Base-by-base conservation (phyloP, 2,888 invertebrate genomes). In the Aphrophora alni region DNA sequence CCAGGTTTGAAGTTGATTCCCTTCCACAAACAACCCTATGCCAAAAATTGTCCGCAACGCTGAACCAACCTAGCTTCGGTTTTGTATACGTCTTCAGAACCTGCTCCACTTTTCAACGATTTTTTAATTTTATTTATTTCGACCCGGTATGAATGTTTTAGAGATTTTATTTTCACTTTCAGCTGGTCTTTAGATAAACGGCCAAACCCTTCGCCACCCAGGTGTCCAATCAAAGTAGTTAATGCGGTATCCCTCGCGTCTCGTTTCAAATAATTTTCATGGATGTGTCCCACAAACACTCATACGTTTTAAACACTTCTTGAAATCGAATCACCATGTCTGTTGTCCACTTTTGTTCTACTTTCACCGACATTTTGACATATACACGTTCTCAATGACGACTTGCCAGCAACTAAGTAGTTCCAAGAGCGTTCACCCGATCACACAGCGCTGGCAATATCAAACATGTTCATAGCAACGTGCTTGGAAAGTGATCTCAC, bases 111-210 rank as follows among this genome's bases (percentile, higher is more conserved):
- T 26, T 75, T 75, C 21, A 59, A 17, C 26, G 75, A 75, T 26
- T 59, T 75, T n/a, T 75, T 75, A 14, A 75, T 38, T 75, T 75
- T 75, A 44, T 59, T 75, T 28, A 75, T 12, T 75, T 75, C 75
- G 2, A 14, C 26, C 14, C 75, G 38, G 59, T 75, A 75, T 14
- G 59, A 51, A 44, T 75, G 44, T 59, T 59, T 51, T 17, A 75
- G n/a, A 17, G 51, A 59, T 51, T 75, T 75, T 27, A 75, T 75
- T 59, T 75, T 51, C 14, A 5, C 10, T 27, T 59, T 75, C 24
- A 75, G 4, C 24, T 4, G 14, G 14, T 75, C 75, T 24, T 59
- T 59, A 1, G 75, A 17, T 12, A 51, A 12, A 7, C 7, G 10
- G 24, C 38, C 44, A 38, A 59, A 59, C 3, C 59, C 75, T n/a